Percentiles rank a stretch among this genome's conserved stretches.
Evolutionary conservation across 2,888 invertebrate genomes (phyloP).

Genomic region (Heliconius hortense): DNA sequence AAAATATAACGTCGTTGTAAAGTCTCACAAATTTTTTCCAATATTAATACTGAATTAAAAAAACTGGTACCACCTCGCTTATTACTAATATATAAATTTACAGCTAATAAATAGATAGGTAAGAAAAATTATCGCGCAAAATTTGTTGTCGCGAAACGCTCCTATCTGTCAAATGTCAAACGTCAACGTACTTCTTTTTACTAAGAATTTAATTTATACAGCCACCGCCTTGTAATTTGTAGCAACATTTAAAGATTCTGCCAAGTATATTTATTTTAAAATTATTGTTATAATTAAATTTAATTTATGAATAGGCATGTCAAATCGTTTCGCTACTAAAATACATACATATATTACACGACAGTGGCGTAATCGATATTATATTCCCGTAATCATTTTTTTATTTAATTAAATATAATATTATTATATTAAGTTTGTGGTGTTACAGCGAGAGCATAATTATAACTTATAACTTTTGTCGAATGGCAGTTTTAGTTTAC

Average conservation of each 20-base stretch:
- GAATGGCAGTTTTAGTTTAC: slow-evolving; percentile 62
- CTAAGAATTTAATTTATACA: slow-evolving; percentile 17
- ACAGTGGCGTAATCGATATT: slow-evolving; percentile 15
- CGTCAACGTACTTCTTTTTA: slow-evolving; percentile 16
- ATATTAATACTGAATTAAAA: slow-evolving; percentile 72
- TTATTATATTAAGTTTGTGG: slow-evolving; percentile 38
- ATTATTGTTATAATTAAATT: slow-evolving; percentile 9
- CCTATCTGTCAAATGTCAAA: slow-evolving; percentile 31
- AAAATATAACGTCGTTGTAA: slow-evolving; percentile 77
- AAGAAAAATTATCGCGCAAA: slow-evolving; percentile 40
- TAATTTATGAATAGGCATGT: slow-evolving; percentile 12
- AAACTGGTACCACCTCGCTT: slow-evolving; percentile 70
- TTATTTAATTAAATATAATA: slow-evolving; percentile 15
- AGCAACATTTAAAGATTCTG: not conserved
- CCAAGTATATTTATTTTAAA: not conserved
- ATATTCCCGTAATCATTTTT: slow-evolving; percentile 36
- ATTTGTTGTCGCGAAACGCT: slow-evolving; percentile 36
- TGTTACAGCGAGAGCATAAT: slow-evolving; percentile 37
- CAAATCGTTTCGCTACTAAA: not conserved
- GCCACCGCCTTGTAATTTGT: not conserved
- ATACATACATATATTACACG: slow-evolving; percentile 1
- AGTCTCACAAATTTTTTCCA: slow-evolving; percentile 72
- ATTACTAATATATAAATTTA: slow-evolving; percentile 52
- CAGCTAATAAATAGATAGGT: slow-evolving; percentile 36
- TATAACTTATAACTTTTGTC: slow-evolving; percentile 42